These are phyloP conservation scores for Sarcophilus harrisii DNA, from an alignment of 2,797 vertebrate genomes.

Conservation along the genomic window DNA sequence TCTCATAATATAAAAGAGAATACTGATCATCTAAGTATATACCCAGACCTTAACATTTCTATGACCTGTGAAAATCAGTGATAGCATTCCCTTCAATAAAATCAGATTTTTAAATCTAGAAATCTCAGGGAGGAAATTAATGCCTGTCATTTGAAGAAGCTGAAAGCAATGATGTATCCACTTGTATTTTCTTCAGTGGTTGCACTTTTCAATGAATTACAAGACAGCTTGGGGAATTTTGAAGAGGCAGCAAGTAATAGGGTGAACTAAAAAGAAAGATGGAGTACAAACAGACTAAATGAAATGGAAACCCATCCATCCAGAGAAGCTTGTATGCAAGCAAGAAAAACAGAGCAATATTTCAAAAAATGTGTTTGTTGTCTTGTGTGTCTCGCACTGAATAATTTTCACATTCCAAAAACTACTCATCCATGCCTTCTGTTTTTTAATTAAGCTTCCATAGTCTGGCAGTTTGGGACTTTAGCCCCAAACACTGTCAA, in stretches of 20 bases:
- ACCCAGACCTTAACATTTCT: no score
- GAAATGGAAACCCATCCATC: neutral
- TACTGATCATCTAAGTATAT: rapidly evolving
- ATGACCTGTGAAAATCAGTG: rapidly evolving
- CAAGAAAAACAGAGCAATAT: neutral
- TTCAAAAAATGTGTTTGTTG: neutral
- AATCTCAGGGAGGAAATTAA: neutral
- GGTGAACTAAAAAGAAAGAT: neutral
- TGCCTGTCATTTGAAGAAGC: neutral
- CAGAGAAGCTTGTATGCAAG: neutral
- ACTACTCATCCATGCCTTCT: rapidly evolving
- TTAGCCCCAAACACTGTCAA: neutral
- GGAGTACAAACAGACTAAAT: neutral
- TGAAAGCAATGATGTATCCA: rapidly evolving
- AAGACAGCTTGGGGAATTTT: no score
- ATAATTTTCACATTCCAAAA: neutral
- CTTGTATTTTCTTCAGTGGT: neutral
- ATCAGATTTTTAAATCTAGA: neutral
- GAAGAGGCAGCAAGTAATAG: neutral
- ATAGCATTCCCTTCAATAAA: neutral
- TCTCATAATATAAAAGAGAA: neutral
- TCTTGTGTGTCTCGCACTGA: rapidly evolving
- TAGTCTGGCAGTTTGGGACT: neutral
- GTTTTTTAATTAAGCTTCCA: neutral
- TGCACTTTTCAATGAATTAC: neutral